Evolutionary conservation across 1,140 invertebrate genomes (phyloP), one percentile per base, ranked within the genome.

Genomic region (Sarcophaga bullata): DNA sequence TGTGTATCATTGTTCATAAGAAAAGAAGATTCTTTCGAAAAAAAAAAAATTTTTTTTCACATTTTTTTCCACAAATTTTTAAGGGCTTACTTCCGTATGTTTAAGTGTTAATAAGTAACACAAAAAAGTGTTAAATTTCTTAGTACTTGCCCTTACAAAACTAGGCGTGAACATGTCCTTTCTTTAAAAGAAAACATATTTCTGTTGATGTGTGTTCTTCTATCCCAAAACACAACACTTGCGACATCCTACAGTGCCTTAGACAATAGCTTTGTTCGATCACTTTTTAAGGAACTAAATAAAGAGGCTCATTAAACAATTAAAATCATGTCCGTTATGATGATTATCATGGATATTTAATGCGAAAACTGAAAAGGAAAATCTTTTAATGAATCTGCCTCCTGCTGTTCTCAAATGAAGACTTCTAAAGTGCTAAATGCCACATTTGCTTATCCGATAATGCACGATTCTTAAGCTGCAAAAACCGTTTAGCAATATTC

Each of bases 111-210:
- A 68, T 68, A 8, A 25, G 8, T 25, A 37, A 37, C 25, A 37
- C 19, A 72, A 25, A 25, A 25, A 72, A 72, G 37, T 72, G 17
- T 72, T 25, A 47, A 15, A 78, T 52, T 78, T 52, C 75, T 15
- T 68, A 48, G 19, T 50, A 78, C 19, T 78, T 52, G 19, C 19
- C 3, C 10, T 15, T 13, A 58, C 47, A 15, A 17, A 50, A 78
- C 52, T 50, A 78, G 75, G 75, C 75, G 75, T 78, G 75, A 78
- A 50, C 50, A n/a, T 78, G 48, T 52, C 75, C 49, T 78, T 52
- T 49, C 47, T 73, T 7, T 13, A 17, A 76, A 58, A 58, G 54
- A 15, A 1, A n/a, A n/a, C n/a, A n/a, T n/a, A n/a, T n/a, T n/a
- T 58, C 6, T n/a, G 13, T 37, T 37, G 25, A 37, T 58, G 54